These are phyloP conservation scores for Drosophila melanica DNA, from an alignment of 1,140 invertebrate genomes.

Conservation along the genomic window DNA sequence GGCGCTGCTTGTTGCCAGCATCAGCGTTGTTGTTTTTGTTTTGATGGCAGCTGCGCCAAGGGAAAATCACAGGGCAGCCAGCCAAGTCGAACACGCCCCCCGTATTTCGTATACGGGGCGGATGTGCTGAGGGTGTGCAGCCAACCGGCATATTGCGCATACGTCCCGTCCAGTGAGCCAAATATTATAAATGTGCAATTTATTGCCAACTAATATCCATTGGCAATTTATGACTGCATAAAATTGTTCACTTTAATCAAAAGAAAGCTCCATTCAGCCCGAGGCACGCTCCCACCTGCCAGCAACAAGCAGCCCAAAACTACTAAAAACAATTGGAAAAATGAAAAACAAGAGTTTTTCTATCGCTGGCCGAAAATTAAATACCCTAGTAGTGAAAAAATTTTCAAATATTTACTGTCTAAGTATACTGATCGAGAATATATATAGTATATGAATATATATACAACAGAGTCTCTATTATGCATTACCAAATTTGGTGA, in stretches of 20 bases:
- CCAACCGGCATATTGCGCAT: conserved; percentile 47
- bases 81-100: conserved; percentile 53
- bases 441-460: too few relatives aligned
- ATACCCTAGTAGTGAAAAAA: too few relatives aligned
- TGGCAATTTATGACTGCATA: conserved; percentile 49
- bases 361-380: too few relatives aligned
- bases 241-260: conserved; percentile 46
- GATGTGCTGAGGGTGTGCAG: not conserved
- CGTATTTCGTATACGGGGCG: conserved; percentile 14
- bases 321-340: conserved; percentile 1
- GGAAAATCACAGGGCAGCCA: conserved; percentile 41
- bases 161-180: conserved; percentile 55
- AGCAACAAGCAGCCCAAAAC: conserved; percentile 3
- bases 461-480: too few relatives aligned
- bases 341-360: not conserved
- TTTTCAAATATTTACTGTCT: too few relatives aligned
- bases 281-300: conserved; percentile 39
- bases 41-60: conserved; percentile 62
- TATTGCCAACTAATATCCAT: conserved; percentile 62
- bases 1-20: not conserved
- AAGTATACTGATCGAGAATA: too few relatives aligned
- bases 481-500: too few relatives aligned
- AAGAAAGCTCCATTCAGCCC: conserved; percentile 2
- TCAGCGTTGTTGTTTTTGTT: conserved; percentile 10
- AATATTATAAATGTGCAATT: conserved; percentile 44